Percentiles rank a stretch among this genome's conserved stretches.
Conservation (phyloP, 2,888 invertebrate genomes). For the Cremastobaeus sp. region DNA sequence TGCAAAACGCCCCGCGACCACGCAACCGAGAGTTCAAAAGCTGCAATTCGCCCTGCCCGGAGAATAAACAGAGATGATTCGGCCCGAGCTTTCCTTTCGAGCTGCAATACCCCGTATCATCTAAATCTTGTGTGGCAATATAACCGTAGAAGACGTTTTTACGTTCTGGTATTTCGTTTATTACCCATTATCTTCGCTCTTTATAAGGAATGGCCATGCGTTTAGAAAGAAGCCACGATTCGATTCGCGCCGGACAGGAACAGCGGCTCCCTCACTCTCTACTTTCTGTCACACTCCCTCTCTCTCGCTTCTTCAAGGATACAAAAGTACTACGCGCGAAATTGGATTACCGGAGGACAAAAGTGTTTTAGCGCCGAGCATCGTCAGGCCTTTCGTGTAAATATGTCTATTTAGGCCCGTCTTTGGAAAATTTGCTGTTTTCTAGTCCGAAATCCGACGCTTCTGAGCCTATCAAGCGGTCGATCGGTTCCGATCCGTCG, state of each 20-base stretch:
- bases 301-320: no score
- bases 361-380: slow-evolving; percentile 7
- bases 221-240: slow-evolving; percentile 26
- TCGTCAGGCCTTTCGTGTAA: slow-evolving; percentile 72
- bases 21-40: no score
- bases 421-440: slow-evolving; percentile 22
- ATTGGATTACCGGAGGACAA: slow-evolving; percentile 11
- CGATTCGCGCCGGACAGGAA: slow-evolving; percentile 14
- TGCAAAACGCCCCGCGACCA: no score
- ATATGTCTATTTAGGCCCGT: slow-evolving; percentile 74
- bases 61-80: no score
- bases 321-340: slow-evolving; percentile 12
- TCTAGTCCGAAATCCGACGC: slow-evolving; percentile 58
- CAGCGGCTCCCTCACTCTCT: slow-evolving; percentile 27
- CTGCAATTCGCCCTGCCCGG: no score
- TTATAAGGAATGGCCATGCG: slow-evolving; percentile 18
- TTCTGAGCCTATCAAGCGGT: slow-evolving; percentile 33
- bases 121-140: slow-evolving; percentile 16
- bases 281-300: no score
- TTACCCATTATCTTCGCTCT: slow-evolving; percentile 25
- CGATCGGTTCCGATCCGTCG: slow-evolving; percentile 36
- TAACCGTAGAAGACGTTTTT: slow-evolving; percentile 11
- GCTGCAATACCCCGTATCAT: background rate
- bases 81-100: no score
- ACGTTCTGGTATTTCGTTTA: slow-evolving; percentile 14